Percentiles rank a stretch among this genome's conserved stretches.
These are phyloP conservation scores for Aporophyla nigra DNA, from an alignment of 2,888 invertebrate species.

Conservation along the genomic window DNA sequence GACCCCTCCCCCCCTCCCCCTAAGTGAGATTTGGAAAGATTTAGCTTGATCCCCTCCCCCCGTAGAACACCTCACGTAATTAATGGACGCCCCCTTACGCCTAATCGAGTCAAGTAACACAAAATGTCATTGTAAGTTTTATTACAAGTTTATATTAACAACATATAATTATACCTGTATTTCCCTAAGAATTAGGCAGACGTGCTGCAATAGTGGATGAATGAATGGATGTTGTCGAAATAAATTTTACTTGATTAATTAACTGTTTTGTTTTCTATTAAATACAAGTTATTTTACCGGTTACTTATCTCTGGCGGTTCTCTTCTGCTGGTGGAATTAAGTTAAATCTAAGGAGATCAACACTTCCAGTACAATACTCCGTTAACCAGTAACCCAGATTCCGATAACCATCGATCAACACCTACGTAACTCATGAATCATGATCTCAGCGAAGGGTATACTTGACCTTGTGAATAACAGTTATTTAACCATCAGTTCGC, in stretches of 20 bases:
- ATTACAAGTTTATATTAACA: too few relatives aligned
- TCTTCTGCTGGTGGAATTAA: background rate
- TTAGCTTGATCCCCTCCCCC: too few relatives aligned
- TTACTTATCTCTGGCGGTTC: too few relatives aligned
- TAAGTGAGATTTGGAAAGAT: too few relatives aligned
- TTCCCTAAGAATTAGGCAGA: too few relatives aligned
- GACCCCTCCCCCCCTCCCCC: too few relatives aligned
- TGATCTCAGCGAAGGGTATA: constrained; percentile 47
- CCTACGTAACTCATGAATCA: constrained; percentile 32
- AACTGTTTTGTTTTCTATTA: background rate
- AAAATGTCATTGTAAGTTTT: too few relatives aligned
- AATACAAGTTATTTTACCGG: too few relatives aligned
- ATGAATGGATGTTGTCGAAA: background rate
- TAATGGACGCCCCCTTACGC: too few relatives aligned
- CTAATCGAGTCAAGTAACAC: background rate
- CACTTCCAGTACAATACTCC: constrained; percentile 1
- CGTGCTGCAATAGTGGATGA: background rate
- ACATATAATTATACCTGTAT: too few relatives aligned
- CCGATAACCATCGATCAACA: constrained; percentile 15
- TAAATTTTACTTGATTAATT: too few relatives aligned
- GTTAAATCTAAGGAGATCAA: background rate
- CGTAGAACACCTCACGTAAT: too few relatives aligned
- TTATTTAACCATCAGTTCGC: constrained; percentile 45
- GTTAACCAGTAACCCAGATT: constrained; percentile 49
- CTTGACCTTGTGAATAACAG: constrained; percentile 47